Conservation (phyloP, 2,113 vertebrate species). For the Saguinus midas region DNA sequence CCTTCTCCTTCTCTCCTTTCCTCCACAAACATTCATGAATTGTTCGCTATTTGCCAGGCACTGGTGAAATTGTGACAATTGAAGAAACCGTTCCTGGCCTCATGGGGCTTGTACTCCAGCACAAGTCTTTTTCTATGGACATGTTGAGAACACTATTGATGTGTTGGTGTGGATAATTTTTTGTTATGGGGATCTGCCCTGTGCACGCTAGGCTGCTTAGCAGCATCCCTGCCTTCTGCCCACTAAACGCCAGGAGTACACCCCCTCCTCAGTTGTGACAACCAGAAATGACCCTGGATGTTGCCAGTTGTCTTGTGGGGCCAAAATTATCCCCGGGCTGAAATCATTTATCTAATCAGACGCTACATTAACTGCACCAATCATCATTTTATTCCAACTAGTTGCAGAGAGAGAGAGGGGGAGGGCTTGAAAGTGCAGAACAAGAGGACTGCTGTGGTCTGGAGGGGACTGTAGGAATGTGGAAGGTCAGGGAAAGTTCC, state of each 20-base stretch:
- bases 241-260: not conserved
- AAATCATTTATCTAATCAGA: not conserved
- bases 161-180: not conserved
- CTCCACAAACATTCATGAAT: not conserved
- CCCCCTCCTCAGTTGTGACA: not conserved
- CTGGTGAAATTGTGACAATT: not conserved
- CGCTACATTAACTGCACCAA: not conserved
- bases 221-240: not conserved
- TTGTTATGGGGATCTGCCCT: not conserved
- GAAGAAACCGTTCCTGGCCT: not conserved
- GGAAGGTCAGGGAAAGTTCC: not conserved
- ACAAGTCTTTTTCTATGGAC: not conserved
- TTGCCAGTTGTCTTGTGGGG: not conserved
- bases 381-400: not conserved
- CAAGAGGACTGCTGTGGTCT: too few relatives aligned
- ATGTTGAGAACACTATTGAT: not conserved
- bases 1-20: not conserved
- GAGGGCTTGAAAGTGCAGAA: not conserved
- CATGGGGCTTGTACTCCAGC: not conserved
- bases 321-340: not conserved
- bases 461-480: not conserved
- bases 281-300: not conserved
- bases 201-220: not conserved
- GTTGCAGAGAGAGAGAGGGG: not conserved
- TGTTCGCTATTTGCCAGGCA: not conserved